A percentile compares a stretch with the other conserved stretches of the same genome.
phyloP scores from a whole-genome alignment of 2,113 vertebrate genomes.

The Cheilinus undulatus region DNA sequence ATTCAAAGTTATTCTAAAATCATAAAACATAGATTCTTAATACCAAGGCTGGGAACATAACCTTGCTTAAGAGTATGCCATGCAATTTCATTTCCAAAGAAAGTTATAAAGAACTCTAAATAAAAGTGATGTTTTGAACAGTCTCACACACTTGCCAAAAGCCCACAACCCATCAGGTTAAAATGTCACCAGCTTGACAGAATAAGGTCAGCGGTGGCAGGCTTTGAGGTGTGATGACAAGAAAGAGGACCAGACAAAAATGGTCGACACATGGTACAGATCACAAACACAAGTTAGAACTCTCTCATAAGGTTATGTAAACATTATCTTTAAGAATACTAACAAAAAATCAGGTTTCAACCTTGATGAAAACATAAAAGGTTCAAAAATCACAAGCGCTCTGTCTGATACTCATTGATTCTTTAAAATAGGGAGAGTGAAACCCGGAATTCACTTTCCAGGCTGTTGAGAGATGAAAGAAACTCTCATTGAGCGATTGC shows the following conservation, averaged over 20 bases:
- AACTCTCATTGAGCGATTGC: not conserved
- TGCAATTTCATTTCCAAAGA: not conserved
- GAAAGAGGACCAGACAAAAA: not conserved
- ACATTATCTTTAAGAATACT: not conserved
- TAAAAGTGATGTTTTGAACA: not conserved
- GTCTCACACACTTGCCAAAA: not conserved
- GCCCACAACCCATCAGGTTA: not conserved
- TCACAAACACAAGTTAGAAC: not conserved
- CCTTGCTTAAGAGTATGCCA: not conserved
- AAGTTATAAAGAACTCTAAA: not conserved
- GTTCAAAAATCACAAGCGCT: not conserved
- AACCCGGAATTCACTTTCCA: slow-evolving; percentile 5
- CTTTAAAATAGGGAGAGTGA: slow-evolving; percentile 2
- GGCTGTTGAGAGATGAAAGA: slow-evolving; percentile 15
- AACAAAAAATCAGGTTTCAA: slow-evolving; percentile 1
- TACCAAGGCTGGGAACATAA: not conserved
- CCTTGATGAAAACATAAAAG: slow-evolving; percentile 4
- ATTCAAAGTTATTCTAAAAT: too few relatives aligned
- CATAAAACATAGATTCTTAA: too few relatives aligned
- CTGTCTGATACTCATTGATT: not conserved
- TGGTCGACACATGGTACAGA: too few relatives aligned
- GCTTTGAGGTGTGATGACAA: not conserved
- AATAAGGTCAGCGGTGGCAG: not conserved
- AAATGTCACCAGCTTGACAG: not conserved
- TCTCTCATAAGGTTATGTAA: not conserved